Evolutionary conservation across 2,888 invertebrate species (phyloP), one percentile per base, ranked within the genome.

Genomic region (Anagyrus pseudococci): DNA sequence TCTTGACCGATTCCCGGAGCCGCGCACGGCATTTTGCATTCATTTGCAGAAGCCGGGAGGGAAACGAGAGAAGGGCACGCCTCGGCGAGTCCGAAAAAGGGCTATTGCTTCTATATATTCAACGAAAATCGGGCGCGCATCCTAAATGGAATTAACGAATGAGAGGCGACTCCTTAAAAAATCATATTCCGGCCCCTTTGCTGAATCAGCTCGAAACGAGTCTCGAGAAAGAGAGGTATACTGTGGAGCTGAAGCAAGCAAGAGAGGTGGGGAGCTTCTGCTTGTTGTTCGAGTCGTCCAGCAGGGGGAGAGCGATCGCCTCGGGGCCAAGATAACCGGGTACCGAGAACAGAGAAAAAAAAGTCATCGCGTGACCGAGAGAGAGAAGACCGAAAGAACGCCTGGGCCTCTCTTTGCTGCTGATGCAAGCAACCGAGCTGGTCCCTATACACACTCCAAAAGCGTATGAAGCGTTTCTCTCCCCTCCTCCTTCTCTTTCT

Each of bases 331-430:
- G 64, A 64, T 64, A 64, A 64, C 52, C 77, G 79, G 72, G 77
- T 80, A 80, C 80, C 75, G 68, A 76, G 80, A 80, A 80, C 75
- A 75, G 77, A 15, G 17, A 79, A 78, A 78, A 78, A 79, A 79
- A 79, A 78, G 75, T 70, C 75, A 77, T 78, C 74, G 78, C 78
- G 78, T 77, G 78, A 77, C 77, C 75, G 73, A 77, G 77, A 77
- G 76, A 74, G 73, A 29, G 29, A 29, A 10, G 29, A 4, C 29
- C 29, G 50, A 33, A 22, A 25, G 73, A 73, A 71, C 71, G 72
- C 69, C 15, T 8, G 41, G 4, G 15, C 41, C 41, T 41, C 7
- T n/a, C 7, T 41, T 8, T 41, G n/a, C 15, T 4, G 17, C 41
- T 41, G 7, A 58, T 29, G 10, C 29, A 29, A 29, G 6, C 29